phyloP scores from a whole-genome alignment of 64 coral and sea anemone genomes.

The Cladopsammia gracilis region DNA sequence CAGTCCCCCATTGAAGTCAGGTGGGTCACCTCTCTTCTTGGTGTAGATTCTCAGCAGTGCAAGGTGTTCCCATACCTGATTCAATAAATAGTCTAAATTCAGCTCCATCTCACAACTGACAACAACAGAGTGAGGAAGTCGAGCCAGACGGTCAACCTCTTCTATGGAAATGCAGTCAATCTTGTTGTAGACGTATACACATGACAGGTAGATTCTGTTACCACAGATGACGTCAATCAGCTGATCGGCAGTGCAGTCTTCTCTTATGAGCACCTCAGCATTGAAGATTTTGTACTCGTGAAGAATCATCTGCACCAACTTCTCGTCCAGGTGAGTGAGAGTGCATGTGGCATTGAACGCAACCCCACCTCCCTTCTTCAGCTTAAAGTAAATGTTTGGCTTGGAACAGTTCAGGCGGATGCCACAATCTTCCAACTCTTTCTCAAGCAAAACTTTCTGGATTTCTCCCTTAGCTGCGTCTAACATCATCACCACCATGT shows the following conservation, averaged over 20 bases:
- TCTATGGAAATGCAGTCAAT: conserved; percentile 99
- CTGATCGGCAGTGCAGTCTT: conserved; percentile 94
- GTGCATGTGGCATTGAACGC: conserved; percentile 94
- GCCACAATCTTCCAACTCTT: conserved; percentile 93
- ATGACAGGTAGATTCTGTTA: conserved; percentile 93
- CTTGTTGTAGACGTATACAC: conserved; percentile 99
- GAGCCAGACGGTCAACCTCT: conserved; percentile 97
- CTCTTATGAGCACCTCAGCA: conserved; percentile 97
- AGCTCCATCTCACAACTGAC: conserved; percentile 94
- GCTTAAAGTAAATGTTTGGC: conserved; percentile 98
- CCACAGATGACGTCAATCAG: conserved; percentile 95
- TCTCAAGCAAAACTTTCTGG: conserved; percentile 92
- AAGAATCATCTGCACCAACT: conserved; percentile 89
- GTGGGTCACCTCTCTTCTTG: conserved; percentile 92
- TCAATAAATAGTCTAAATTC: conserved; percentile 92
- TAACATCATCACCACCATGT: conserved; percentile 97
- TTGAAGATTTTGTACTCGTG: conserved; percentile 99
- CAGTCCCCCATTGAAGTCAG: conserved; percentile 90
- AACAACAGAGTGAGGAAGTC: conserved; percentile 82
- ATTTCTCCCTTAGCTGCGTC: conserved; percentile 92
- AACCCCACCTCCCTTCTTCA: conserved; percentile 93
- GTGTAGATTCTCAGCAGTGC: conserved; percentile 94
- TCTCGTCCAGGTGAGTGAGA: conserved; percentile 93
- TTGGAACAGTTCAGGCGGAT: conserved; percentile 88
- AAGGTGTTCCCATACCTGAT: conserved; percentile 89